Percentiles rank a stretch among this genome's conserved stretches.
phyloP scores from a whole-genome alignment of 2,113 vertebrate species.

The Phyllopteryx taeniolatus region DNA sequence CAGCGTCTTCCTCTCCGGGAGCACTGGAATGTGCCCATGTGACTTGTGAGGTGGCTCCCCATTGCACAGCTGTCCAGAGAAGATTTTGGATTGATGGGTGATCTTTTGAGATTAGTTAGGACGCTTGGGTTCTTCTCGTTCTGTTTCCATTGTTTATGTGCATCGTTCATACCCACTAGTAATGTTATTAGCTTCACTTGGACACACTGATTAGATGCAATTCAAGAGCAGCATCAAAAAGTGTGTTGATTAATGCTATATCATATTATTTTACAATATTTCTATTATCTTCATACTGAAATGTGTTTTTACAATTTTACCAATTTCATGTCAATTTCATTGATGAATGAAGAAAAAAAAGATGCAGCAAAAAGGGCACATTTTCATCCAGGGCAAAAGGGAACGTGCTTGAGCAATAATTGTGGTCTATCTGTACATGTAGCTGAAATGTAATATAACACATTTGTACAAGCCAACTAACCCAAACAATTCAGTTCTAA shows the following conservation, averaged over 20 bases:
- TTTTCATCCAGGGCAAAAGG: no score
- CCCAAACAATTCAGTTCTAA: no score
- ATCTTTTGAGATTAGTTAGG: background rate
- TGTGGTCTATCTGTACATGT: no score
- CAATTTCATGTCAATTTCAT: background rate
- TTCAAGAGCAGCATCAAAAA: background rate
- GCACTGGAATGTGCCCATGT: slow-evolving; percentile 58
- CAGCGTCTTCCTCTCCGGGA: slow-evolving; percentile 22
- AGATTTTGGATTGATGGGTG: slow-evolving; percentile 11
- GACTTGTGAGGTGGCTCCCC: slow-evolving; percentile 60
- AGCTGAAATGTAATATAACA: no score
- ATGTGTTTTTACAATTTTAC: background rate
- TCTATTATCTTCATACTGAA: background rate
- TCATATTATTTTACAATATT: background rate
- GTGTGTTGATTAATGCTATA: background rate
- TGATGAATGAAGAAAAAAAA: no score
- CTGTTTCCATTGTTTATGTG: background rate
- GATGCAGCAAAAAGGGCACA: no score
- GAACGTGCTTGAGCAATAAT: no score
- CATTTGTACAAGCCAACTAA: no score
- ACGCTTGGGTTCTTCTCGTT: background rate
- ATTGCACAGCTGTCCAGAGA: slow-evolving; percentile 44
- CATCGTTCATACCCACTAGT: background rate
- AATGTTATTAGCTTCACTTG: background rate
- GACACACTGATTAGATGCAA: background rate